A percentile compares a stretch with the other conserved stretches of the same genome.
Conservation (phyloP, 2,113 vertebrate species). For the Calyptommatus sinebrachiatus region DNA sequence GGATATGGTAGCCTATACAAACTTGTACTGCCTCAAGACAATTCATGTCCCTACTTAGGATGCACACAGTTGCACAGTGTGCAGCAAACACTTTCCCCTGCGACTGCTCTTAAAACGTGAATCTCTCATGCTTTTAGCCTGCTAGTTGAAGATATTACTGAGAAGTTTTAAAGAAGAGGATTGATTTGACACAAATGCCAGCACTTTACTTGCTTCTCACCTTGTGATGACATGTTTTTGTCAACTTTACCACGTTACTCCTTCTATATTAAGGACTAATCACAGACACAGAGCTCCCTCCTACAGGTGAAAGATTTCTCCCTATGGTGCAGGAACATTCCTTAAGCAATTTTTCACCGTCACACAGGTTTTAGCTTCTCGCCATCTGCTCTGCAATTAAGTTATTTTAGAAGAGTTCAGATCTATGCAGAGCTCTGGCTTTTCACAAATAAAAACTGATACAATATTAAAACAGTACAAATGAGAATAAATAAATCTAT, state of each 20-base stretch:
- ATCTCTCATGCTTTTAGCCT: background rate
- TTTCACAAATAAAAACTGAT: constrained; percentile 46
- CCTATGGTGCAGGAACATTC: constrained; percentile 58
- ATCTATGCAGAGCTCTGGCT: constrained; percentile 56
- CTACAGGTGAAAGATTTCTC: constrained; percentile 61
- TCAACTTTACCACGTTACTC: constrained; percentile 52
- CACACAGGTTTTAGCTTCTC: constrained; percentile 41
- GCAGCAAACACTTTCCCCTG: background rate
- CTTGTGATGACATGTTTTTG: constrained; percentile 59
- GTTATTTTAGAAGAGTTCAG: constrained; percentile 56
- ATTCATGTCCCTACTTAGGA: background rate
- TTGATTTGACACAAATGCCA: constrained; percentile 40
- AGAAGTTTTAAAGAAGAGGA: constrained; percentile 57
- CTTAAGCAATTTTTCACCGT: constrained; percentile 65
- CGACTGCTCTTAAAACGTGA: background rate
- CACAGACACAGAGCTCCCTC: constrained; percentile 50
- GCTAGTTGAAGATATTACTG: constrained; percentile 19
- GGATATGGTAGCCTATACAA: background rate
- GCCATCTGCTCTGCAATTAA: constrained; percentile 67
- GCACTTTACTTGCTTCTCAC: constrained; percentile 39
- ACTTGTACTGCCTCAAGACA: background rate
- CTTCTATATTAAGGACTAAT: constrained; percentile 63
- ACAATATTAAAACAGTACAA: constrained; percentile 39
- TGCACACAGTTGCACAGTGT: background rate
- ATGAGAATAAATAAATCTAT: constrained; percentile 45